Base-by-base conservation (phyloP, 2,888 invertebrate genomes). In the Euphydryas editha region DNA sequence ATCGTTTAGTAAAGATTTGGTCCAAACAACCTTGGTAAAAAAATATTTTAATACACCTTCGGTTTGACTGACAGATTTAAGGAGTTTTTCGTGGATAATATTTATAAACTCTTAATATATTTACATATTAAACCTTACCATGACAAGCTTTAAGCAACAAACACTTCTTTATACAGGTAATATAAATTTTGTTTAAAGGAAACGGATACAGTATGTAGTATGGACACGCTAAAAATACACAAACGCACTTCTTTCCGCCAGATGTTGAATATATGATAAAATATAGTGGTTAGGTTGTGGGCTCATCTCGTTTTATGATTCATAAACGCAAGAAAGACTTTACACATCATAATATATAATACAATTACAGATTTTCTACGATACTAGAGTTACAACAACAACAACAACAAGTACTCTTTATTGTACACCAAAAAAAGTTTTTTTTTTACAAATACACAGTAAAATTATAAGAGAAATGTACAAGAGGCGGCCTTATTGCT, bases 181-280 rank as follows among this genome's bases (percentile, higher is more conserved):
- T 21, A 47, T 20, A 65, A 62, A 67, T 65, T 65, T 57, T 49
- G 59, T 57, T 56, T 65, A 61, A 20, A 70, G 65, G 70, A 68
- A 68, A 60, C 67, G 68, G 62, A 70, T 62, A 65, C 60, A 65
- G 15, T 57, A 67, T 67, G 59, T 57, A 65, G 15, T 57, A 67
- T 67, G 59, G 47, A 59, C 24, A 59, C 59, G 39, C 24, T 56
- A 65, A 55, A 58, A 51, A 60, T 56, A 60, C 56, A 54, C 30
- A 55, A 58, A n/a, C 46, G 51, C 37, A 59, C 62, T 58, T 62
- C 58, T 66, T 65, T 70, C 68, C 60, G 68, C 70, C 70, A 70
- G 70, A 68, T 70, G 70, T 62, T 60, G 46, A 62, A 59, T 60
- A 46, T 49, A 55, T 57, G 46, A 51, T 57, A 37, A 54, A 13